Evolutionary conservation across 2,797 vertebrate species (phyloP), one percentile per base, ranked within the genome.

Genomic region (Lagodon rhomboides): DNA sequence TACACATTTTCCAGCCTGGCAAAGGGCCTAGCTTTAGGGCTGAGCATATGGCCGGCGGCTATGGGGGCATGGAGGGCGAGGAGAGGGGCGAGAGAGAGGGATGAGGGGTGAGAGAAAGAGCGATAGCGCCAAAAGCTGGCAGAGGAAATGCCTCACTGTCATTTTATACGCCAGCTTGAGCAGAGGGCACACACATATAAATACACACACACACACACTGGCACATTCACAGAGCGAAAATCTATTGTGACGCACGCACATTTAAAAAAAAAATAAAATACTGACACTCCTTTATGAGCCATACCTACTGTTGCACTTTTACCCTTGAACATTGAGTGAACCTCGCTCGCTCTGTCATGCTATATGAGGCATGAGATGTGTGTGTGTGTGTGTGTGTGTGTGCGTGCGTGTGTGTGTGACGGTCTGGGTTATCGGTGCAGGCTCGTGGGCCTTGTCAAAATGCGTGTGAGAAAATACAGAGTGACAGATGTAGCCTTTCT

Each of bases 401-500:
- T 74, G 69, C 63, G 77, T 68, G 70, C 77, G 78, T 75, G 59
- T 65, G 77, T 56, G 51, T 77, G 49, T 38, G 66, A 87, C 68
- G 73, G 75, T 71, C 84, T 61, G 70, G 87, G 79, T 91, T 87
- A 83, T 90, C 69, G 70, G 73, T 65, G 87, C 73, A 66, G 73
- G 83, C 89, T 93, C 46, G 66, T 88, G 90, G 87, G 85, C 85
- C 85, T 87, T 87, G 89, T 94, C 94, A 94, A 87, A 88, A 88
- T 72, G 66, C 16, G 60, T 84, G 80, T 86, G 84, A 91, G 88
- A 89, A 93, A 93, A 95, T 92, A 67, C 94, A 93, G 94, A 96
- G 95, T 92, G 90, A 93, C 95, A 96, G 95, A 96, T 95, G 95
- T 92, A 94, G 93, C 87, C 95, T 92, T 94, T 97, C 94, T 93